Evolutionary conservation across 1,140 invertebrate genomes (phyloP).

Genomic region (Zeugodacus cucurbitae): DNA sequence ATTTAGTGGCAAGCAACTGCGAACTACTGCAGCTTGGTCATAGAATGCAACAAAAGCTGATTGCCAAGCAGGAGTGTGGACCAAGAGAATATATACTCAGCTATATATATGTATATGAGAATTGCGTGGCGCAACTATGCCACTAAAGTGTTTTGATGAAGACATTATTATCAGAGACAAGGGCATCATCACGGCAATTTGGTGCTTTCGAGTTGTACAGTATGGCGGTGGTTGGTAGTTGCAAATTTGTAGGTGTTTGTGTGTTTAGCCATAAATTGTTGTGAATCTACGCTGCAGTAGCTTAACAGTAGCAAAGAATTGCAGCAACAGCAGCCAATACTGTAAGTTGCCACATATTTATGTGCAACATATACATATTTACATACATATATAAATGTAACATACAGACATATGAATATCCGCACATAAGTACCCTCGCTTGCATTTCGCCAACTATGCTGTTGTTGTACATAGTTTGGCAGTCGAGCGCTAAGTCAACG

Average conservation of each 20-base stretch:
- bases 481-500: background rate
- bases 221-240: background rate
- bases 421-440: background rate
- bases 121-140: no score
- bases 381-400: background rate
- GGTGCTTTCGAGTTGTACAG: background rate
- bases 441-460: background rate
- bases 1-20: background rate
- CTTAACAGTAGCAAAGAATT: conserved; percentile 1
- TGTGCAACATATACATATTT: background rate
- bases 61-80: background rate
- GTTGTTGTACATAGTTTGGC: background rate
- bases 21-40: background rate
- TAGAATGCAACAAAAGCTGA: background rate
- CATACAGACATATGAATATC: background rate
- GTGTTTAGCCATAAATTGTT: background rate
- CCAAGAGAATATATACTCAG: background rate
- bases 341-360: background rate
- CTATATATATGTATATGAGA: background rate
- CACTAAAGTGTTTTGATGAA: conserved; percentile 22
- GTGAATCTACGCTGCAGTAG: background rate
- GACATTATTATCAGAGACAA: conserved; percentile 28
- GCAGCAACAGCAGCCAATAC: background rate
- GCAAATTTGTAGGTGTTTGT: background rate
- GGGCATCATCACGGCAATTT: background rate